Conservation (phyloP, 2,888 invertebrate species). For the Machimus rusticus region DNA sequence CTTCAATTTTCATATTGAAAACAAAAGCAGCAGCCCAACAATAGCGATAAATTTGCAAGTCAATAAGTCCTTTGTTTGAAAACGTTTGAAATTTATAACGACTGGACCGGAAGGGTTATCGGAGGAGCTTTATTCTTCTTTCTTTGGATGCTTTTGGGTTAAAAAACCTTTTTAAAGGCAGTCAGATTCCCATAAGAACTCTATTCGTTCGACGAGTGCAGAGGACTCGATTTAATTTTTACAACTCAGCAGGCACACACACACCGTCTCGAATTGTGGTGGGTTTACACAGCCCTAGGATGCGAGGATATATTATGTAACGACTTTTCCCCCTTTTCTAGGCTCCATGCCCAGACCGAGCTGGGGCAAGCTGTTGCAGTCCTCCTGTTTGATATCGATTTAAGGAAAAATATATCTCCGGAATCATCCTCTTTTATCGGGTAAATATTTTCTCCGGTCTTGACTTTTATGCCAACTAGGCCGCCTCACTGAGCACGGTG, state of each 20-base stretch:
- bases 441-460: constrained; percentile 12
- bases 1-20: constrained; percentile 20
- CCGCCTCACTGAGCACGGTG: neutral
- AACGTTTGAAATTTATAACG: constrained; percentile 26
- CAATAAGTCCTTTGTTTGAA: constrained; percentile 27
- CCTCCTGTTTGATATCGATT: neutral
- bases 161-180: constrained; percentile 21
- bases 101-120: constrained; percentile 31
- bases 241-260: constrained; percentile 10
- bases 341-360: neutral
- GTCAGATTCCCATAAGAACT: constrained; percentile 24
- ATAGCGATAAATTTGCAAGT: constrained; percentile 32
- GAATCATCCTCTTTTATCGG: constrained; percentile 6
- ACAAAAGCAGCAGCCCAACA: neutral
- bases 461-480: constrained; percentile 16
- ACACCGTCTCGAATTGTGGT: neutral
- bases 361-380: neutral
- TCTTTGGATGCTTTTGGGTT: constrained; percentile 1
- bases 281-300: neutral
- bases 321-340: neutral
- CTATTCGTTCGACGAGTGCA: neutral
- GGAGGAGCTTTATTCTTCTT: neutral
- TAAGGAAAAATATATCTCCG: constrained; percentile 1
- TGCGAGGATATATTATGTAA: neutral
- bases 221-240: constrained; percentile 25